Evolutionary conservation across 2,797 vertebrate species (phyloP), one percentile per base, ranked within the genome.

Genomic region (Acipenser oxyrinchus): DNA sequence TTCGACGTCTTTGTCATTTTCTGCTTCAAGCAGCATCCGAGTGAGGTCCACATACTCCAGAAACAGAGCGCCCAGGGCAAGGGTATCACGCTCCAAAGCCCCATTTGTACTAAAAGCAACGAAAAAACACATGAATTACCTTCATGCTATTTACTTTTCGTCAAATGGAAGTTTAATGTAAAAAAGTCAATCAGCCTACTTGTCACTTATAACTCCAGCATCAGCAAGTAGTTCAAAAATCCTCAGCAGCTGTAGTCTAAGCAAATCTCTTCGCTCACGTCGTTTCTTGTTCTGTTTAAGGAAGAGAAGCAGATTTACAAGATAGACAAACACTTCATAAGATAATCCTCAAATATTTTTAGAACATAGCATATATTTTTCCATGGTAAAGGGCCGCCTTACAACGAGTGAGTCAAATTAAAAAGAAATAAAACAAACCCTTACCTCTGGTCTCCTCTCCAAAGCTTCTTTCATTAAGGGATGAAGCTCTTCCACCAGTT

Each of bases 151-250:
- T n/a, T 48, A 10, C 9, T 8, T 18, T 51, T 67, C 15, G 7
- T 55, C 12, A 53, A 51, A 55, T 23, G 58, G 10, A 10, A 37
- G 15, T 51, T 51, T 6, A 9, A 10, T 10, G n/a, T 13, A 23
- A 8, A n/a, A 11, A 7, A n/a, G 55, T 10, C 15, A 15, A 48
- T 10, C 13, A n/a, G 18, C 79, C 64, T 84, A 98, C 97, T 95
- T 98, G 90, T 99, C 97, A 86, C 96, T 99, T 85, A 99, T 97
- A 48, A 99, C 96, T 64, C 91, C 93, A n/a, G 97, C 96, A 68
- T 96, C 97, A 60, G 96, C 97, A 79, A 99, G 78, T 67, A 99
- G 92, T 71, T 99, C 97, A 83, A 99, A 99, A 76, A 99, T 98
- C 70, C 96, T 83, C 70, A 99, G 88, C 64, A 99, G 83, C 59